Conservation (phyloP, 2,888 invertebrate genomes). For the Tricholauxania praeusta region DNA sequence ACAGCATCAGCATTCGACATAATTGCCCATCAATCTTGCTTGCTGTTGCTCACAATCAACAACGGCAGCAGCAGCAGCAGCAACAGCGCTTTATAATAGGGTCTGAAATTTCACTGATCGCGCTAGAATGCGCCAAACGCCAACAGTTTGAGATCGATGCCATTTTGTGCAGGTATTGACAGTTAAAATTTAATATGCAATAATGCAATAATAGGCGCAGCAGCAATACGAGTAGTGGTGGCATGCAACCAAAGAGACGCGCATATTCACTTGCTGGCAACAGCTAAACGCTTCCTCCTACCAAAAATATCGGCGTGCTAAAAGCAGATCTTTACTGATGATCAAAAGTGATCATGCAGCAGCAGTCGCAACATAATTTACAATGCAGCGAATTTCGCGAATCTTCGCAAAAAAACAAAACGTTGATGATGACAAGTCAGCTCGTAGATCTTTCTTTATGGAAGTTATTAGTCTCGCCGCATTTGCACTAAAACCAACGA, state of each 20-base stretch:
- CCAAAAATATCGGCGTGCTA: slow-evolving; percentile 1
- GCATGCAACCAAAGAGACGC: neutral
- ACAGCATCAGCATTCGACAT: slow-evolving; percentile 5
- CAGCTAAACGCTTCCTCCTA: slow-evolving; percentile 20
- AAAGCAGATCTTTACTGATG: slow-evolving; percentile 1
- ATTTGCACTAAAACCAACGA: slow-evolving; percentile 26
- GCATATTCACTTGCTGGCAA: neutral
- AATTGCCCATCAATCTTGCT: slow-evolving; percentile 24
- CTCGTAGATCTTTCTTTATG: slow-evolving; percentile 31
- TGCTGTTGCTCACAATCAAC: neutral
- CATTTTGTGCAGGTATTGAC: slow-evolving; percentile 13
- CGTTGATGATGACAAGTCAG: slow-evolving; percentile 35
- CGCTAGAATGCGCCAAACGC: neutral
- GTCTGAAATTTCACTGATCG: slow-evolving; percentile 19
- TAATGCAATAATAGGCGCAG: neutral
- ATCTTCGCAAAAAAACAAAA: neutral
- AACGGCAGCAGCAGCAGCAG: neutral
- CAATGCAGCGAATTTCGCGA: neutral
- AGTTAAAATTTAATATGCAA: slow-evolving; percentile 25
- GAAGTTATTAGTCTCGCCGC: slow-evolving; percentile 30
- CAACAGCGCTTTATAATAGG: slow-evolving; percentile 20
- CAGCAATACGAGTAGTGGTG: neutral
- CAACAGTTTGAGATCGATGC: neutral
- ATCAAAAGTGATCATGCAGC: slow-evolving; percentile 22
- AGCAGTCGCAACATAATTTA: slow-evolving; percentile 4